Evolutionary conservation across 2,113 vertebrate species (phyloP).

Genomic region (Engraulis encrasicolus): DNA sequence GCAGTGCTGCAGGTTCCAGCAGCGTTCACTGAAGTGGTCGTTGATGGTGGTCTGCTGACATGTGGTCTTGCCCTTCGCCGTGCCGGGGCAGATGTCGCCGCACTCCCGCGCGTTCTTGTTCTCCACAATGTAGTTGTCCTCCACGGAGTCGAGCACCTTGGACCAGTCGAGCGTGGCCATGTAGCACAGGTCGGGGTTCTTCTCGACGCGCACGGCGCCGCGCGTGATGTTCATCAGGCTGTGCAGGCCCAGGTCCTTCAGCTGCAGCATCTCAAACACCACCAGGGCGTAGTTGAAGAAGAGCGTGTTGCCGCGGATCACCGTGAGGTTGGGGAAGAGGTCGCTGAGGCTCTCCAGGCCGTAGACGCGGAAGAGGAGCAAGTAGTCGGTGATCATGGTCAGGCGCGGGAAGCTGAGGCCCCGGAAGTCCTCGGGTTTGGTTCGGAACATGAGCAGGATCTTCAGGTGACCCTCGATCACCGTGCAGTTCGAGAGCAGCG

Average conservation of each 20-base stretch:
- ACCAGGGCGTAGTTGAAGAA: conserved; percentile 98
- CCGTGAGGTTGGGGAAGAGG: conserved; percentile 94
- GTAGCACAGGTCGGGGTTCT: conserved; percentile 95
- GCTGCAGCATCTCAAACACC: conserved; percentile 94
- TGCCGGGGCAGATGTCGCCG: conserved; percentile 90
- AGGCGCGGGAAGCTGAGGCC: conserved; percentile 91
- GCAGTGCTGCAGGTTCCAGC: conserved; percentile 92
- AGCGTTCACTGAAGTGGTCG: conserved; percentile 87
- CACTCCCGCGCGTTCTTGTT: conserved; percentile 94
- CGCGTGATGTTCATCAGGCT: conserved; percentile 94
- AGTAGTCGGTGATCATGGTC: conserved; percentile 90
- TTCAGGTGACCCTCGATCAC: conserved; percentile 96
- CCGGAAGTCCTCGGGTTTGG: conserved; percentile 86
- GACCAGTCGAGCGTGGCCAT: conserved; percentile 96
- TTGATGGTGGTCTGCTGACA: conserved; percentile 89
- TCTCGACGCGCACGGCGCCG: conserved; percentile 91
- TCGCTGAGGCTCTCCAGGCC: conserved; percentile 87
- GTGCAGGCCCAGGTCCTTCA: conserved; percentile 91
- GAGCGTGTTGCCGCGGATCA: conserved; percentile 92
- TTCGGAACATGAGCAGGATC: conserved; percentile 95
- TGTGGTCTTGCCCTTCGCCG: conserved; percentile 80
- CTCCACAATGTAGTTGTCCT: conserved; percentile 90
- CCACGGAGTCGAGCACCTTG: conserved; percentile 89
- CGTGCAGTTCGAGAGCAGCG: conserved; percentile 89
- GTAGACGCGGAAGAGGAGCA: conserved; percentile 93